phyloP scores from a whole-genome alignment of 2,113 vertebrate species.

The Amblyornis subalaris region DNA sequence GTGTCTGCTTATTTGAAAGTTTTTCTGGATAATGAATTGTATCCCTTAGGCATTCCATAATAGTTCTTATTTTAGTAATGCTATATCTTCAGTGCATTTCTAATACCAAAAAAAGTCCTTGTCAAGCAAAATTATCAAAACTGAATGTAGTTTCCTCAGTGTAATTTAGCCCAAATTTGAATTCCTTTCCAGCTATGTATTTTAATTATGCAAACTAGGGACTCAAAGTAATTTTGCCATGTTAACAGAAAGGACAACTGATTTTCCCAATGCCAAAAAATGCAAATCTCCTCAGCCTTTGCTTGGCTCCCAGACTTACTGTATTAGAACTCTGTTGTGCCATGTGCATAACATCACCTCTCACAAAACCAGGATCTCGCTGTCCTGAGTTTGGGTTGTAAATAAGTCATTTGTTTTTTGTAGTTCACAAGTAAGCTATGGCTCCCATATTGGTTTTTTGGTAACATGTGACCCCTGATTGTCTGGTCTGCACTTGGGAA shows the following conservation, averaged over 20 bases:
- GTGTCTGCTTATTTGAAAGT: slow-evolving; percentile 31
- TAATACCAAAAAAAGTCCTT: slow-evolving; percentile 16
- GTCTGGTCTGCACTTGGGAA: neutral
- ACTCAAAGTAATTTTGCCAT: neutral
- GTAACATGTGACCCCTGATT: neutral
- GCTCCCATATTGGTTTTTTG: neutral
- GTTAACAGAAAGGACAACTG: neutral
- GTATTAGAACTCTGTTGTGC: neutral
- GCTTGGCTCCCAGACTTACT: neutral
- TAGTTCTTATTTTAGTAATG: slow-evolving; percentile 48
- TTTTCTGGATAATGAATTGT: slow-evolving; percentile 57
- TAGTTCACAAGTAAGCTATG: neutral
- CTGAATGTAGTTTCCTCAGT: neutral
- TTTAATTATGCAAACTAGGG: slow-evolving; percentile 22
- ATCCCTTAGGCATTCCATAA: slow-evolving; percentile 39
- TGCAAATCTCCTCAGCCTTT: neutral
- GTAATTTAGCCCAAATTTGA: slow-evolving; percentile 40
- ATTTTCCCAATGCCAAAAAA: neutral
- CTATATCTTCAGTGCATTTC: neutral
- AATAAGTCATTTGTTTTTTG: neutral
- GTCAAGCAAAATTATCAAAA: slow-evolving; percentile 46
- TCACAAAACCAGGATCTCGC: neutral
- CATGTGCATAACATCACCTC: fast-evolving
- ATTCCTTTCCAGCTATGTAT: slow-evolving; percentile 26
- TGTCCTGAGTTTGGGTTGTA: neutral